Base-by-base conservation (phyloP, 2,888 invertebrate species). In the Gastracanthus pulcherrimus region DNA sequence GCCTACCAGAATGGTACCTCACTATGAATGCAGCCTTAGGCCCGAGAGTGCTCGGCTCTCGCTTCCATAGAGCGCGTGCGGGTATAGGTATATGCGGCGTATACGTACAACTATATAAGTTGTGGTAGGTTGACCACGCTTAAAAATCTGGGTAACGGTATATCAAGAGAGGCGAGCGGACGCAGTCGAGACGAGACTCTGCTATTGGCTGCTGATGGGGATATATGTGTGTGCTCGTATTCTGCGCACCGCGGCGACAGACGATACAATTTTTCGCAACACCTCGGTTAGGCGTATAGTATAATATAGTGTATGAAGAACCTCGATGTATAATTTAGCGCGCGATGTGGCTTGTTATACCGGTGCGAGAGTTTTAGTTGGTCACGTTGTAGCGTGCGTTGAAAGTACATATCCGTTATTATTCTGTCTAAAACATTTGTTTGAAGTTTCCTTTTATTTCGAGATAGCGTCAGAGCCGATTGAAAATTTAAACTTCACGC, bases 181-280 rank as follows among this genome's bases (percentile, higher is more conserved):
- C 51, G 51, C 19, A 51, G 51, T 51, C 51, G 19, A n/a, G n/a
- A n/a, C 19, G n/a, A n/a, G 5, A 19, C 19, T 51, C 19, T 51
- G 51, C 6, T 16, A 51, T 51, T 51, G 51, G 1, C 19, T 5
- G 19, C 19, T 19, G 5, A n/a, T n/a, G n/a, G n/a, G n/a, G n/a
- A 23, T 1, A 55, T 38, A 38, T 23, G 48, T 70, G 11, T 67
- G 16, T 45, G 4, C 29, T n/a, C 23, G 55, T 51, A n/a, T n/a
- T n/a, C n/a, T n/a, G n/a, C 1, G 31, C 31, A 9, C 58, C 3
- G n/a, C 16, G 31, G 11, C 60, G 45, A 72, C 72, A 60, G 60
- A 60, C 72, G 72, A 58, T 72, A 72, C 41, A 62, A 38, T 72
- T 72, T 36, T 72, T 72, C 60, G 72, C 45, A 60, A 62, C 72